Evolutionary conservation across 2,113 vertebrate species (phyloP), one percentile per base, ranked within the genome.

Genomic region (Rhabdomys dilectus): DNA sequence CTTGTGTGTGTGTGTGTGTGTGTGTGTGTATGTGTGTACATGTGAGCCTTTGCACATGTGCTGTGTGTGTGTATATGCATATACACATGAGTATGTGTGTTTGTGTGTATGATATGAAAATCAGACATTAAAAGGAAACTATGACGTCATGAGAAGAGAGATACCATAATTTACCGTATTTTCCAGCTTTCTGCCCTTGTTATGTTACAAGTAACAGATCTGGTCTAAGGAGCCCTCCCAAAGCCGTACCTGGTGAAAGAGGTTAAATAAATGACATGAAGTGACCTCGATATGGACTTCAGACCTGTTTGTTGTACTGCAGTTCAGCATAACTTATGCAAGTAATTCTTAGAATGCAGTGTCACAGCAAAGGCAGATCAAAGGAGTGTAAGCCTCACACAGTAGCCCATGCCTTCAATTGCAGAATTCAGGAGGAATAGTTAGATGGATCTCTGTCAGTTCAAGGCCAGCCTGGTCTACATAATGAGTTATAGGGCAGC

Each of bases 221-320:
- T 81, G 60, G 84, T 77, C 76, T 96, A 16, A 7, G 51, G 36
- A 34, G 75, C 42, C 45, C 91, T 93, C 96, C 68, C 12, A 53
- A 76, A 77, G 91, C 11, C 12, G 0, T 75, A 92, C 36, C 94
- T 96, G 96, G 95, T 96, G 77, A 91, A 94, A 97, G 91, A 96
- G 60, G 86, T 97, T 96, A 72, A 90, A 92, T 68, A 24, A 56
- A 93, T 0, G 9, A 82, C 3, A 12, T 26, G 34, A 72, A 72
- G 75, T 39, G 39, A 89, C 58, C 86, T 85, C 72, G 64, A 78
- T 29, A 76, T 22, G 70, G 76, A 92, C 64, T 70, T 39, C 1
- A 3, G 62, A 80, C 39, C 56, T 93, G 78, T 48, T 77, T 93
- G 78, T 42, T 77, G 53, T 22, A n/a, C 29, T 86, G 85, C 88